Base-by-base conservation (phyloP, 2,888 invertebrate genomes). In the Lepas anatifera region DNA sequence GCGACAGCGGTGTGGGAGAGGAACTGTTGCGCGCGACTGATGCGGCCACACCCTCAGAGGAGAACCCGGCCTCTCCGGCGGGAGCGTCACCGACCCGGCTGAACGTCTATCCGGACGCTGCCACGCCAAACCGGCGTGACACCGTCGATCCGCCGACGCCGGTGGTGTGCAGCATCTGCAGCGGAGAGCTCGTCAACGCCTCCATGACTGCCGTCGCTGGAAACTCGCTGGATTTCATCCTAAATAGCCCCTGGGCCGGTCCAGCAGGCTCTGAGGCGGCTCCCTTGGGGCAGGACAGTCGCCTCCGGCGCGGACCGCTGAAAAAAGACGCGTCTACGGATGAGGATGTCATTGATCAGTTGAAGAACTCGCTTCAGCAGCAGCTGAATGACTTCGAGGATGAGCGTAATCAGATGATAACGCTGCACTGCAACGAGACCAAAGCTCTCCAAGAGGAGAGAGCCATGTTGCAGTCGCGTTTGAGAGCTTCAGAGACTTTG, bases 1-100 rank as follows among this genome's bases (percentile, higher is more conserved):
- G 58, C 58, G 58, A 58, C 58, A 58, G 58, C 58, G 58, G 58
- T 16, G 58, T 58, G 18, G 58, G 32, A 16, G 58, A 58, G 58
- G 58, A 58, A 16, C 27, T 58, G 32, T 58, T 32, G 32, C 58
- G 32, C 32, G 58, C 58, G 58, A 32, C 58, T 0, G 58, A 58
- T 32, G 32, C 32, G 58, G 16, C 58, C 32, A 32, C 18, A 6
- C 7, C 13, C 29, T 52, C 52, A 29, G 29, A 27, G 27, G 52
- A 27, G 27, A 29, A 29, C 29, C 1, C 29, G 27, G 52, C 13
- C 13, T n/a, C 25, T 16, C 27, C 52, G 27, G 11, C 3, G 4
- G 13, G n/a, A 22, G 6, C n/a, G 27, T n/a, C 48, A 25, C n/a
- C 50, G 11, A 27, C 27, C 11, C 50, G n/a, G n/a, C n/a, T n/a